These are phyloP conservation scores for Dromococcyx pavoninus DNA, from an alignment of 2,797 vertebrate genomes.

Conservation along the genomic window DNA sequence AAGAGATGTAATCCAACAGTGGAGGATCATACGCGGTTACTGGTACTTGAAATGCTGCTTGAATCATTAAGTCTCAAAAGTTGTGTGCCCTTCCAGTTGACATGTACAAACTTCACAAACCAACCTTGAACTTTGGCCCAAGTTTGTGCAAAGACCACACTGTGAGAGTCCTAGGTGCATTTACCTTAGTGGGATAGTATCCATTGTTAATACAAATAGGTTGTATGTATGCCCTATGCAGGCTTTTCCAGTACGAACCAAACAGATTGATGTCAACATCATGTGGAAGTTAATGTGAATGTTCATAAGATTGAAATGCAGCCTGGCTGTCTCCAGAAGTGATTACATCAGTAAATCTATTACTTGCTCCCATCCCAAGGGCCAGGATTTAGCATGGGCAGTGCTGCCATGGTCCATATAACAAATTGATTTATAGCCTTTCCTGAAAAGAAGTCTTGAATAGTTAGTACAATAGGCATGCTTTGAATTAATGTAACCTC, in stretches of 20 bases:
- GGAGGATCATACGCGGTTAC: not conserved
- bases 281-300: not conserved
- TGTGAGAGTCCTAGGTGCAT: too few species aligned
- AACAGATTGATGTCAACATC: not conserved
- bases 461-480: not conserved
- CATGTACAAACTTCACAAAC: not conserved
- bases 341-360: not conserved
- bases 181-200: not conserved
- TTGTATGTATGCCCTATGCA: not conserved
- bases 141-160: not conserved
- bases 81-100: fast-evolving
- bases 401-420: not conserved
- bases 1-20: not conserved
- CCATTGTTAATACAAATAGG: not conserved
- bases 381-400: not conserved
- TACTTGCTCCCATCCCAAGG: not conserved
- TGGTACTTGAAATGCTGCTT: not conserved
- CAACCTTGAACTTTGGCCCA: not conserved
- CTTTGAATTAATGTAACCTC: not conserved
- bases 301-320: not conserved
- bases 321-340: not conserved
- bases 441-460: not conserved
- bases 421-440: not conserved
- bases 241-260: not conserved
- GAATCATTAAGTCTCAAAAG: not conserved